Conservation (phyloP, 2,888 invertebrate species). For the Candidula unifasciata region DNA sequence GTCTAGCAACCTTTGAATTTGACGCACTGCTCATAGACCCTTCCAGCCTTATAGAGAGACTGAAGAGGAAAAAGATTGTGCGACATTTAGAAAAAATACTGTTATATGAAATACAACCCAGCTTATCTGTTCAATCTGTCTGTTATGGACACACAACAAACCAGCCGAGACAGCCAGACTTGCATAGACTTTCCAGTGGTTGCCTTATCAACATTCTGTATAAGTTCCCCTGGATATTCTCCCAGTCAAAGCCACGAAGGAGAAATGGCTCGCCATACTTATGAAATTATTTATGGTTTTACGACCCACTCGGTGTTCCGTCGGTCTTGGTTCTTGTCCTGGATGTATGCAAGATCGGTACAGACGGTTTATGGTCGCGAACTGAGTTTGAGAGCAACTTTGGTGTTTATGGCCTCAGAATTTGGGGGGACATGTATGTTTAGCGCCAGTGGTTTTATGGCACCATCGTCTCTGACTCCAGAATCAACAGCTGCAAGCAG, state of each 20-base stretch:
- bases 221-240: neutral
- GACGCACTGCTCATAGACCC: no score
- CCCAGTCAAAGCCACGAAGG: constrained; percentile 1
- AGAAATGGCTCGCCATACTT: constrained; percentile 6
- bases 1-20: no score
- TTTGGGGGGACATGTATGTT: constrained; percentile 31
- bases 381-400: neutral
- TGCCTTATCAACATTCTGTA: no score
- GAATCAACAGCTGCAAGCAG: constrained; percentile 19
- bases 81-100: no score
- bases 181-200: no score
- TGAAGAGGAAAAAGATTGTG: no score
- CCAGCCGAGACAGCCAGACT: no score
- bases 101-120: no score
- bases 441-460: constrained; percentile 32
- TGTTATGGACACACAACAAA: no score
- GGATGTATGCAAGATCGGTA: neutral
- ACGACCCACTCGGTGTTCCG: constrained; percentile 29
- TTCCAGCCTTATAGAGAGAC: no score
- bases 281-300: constrained; percentile 31
- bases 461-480: neutral
- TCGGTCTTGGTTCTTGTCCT: neutral
- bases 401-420: constrained; percentile 30
- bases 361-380: constrained; percentile 17
- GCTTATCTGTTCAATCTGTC: no score